phyloP scores from a whole-genome alignment of 2,797 vertebrate species.

The Gallinago solitaria region DNA sequence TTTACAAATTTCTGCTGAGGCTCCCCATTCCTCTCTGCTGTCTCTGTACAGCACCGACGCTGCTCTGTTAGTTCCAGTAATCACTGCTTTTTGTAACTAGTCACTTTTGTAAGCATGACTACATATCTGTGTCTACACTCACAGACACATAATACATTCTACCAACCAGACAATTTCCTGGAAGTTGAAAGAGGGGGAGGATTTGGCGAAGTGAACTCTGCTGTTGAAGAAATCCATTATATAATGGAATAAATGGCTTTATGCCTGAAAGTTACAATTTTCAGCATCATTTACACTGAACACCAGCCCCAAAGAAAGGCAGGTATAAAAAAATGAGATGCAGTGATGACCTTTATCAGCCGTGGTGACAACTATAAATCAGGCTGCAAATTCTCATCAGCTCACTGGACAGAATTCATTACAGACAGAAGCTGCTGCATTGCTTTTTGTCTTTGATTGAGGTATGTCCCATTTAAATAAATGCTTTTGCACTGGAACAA shows the following conservation, averaged over 20 bases:
- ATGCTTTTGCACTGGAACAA: not conserved
- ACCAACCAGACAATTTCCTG: not conserved
- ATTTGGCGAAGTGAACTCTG: not conserved
- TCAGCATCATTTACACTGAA: conserved; percentile 38
- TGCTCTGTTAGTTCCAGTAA: not conserved
- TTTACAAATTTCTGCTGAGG: not conserved
- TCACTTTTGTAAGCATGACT: not conserved
- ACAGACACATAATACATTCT: not conserved
- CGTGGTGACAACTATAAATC: conserved; percentile 73
- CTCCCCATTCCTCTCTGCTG: not conserved
- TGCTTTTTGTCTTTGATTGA: conserved; percentile 69
- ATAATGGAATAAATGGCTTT: conserved; percentile 29
- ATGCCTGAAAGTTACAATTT: conserved; percentile 43
- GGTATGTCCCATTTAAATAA: conserved; percentile 37
- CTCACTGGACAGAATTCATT: conserved; percentile 70
- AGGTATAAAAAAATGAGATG: conserved; percentile 74
- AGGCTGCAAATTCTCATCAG: conserved; percentile 64
- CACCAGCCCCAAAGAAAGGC: conserved; percentile 13
- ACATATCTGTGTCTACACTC: not conserved
- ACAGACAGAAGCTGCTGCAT: conserved; percentile 4
- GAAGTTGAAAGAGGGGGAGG: not conserved
- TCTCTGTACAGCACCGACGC: not conserved
- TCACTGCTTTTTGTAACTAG: not conserved
- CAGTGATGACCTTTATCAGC: conserved; percentile 72
- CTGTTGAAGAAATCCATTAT: conserved; percentile 20